Evolutionary conservation across 2,797 vertebrate genomes (phyloP).

Genomic region (Pipistrellus pygmaeus): DNA sequence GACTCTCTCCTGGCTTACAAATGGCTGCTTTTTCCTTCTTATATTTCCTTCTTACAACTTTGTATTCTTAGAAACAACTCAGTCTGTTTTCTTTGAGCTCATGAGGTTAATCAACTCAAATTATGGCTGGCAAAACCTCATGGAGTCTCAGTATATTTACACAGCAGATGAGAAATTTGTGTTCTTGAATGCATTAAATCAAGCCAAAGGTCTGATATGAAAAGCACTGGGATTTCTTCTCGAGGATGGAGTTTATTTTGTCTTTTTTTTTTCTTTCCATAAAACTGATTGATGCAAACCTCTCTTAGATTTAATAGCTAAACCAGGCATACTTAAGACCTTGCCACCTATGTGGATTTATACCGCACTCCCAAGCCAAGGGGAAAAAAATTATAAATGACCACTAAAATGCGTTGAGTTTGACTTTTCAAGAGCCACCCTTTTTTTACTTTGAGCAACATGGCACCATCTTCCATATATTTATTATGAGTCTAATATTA

Average conservation of each 20-base stretch:
- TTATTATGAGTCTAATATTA: neutral
- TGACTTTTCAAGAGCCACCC: neutral
- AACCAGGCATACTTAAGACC: neutral
- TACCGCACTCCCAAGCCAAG: neutral
- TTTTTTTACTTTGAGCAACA: neutral
- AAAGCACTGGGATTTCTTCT: neutral
- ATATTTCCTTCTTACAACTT: neutral
- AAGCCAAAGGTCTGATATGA: conserved; percentile 34
- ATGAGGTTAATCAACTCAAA: conserved; percentile 66
- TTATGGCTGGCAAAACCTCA: conserved; percentile 41
- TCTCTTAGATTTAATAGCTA: neutral
- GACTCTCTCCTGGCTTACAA: neutral
- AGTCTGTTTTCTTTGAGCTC: conserved; percentile 30
- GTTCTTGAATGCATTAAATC: conserved; percentile 52
- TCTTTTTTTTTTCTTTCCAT: neutral
- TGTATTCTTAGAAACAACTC: conserved; percentile 41
- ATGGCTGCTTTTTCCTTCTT: neutral
- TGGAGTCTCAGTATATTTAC: conserved; percentile 45
- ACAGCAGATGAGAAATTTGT: conserved; percentile 22
- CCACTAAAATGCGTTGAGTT: neutral
- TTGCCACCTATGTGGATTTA: neutral
- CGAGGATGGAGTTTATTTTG: neutral
- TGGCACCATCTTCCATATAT: neutral
- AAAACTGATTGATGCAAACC: neutral
- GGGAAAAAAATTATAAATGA: neutral